Evolutionary conservation across 2,888 invertebrate genomes (phyloP), one percentile per base, ranked within the genome.

Genomic region (Phortica magna): DNA sequence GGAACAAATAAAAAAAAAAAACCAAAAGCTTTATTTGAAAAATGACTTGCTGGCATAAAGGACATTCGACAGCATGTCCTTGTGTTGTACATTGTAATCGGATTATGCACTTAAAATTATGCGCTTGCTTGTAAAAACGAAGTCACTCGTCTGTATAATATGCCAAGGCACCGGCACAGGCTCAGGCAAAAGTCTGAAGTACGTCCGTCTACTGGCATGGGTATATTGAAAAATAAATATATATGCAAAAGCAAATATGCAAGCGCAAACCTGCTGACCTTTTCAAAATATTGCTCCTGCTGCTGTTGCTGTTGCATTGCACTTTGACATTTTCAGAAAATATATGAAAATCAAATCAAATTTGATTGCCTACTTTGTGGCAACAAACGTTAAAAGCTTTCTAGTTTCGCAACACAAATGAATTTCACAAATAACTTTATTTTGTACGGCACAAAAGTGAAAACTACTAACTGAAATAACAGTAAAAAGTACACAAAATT

Each of bases 81-180:
- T 75, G 61, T 61, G 53, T 67, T 71, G 19, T 31, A 70, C 53
- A 55, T 43, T 68, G 68, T 78, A 78, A 76, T 76, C 78, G 65
- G 78, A 76, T 78, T 78, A 78, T 74, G 74, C 76, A 76, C 76
- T 76, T 78, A 74, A 78, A 78, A 78, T 78, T 78, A 78, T 76
- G 72, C 74, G 64, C 72, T 74, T 31, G 53, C 76, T 76, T 74
- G 74, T 72, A 74, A 70, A 70, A 19, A 53, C 48, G 31, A 41
- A 31, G 0, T 41, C 12, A 65, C 41, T 65, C 31, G 31, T 31
- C 48, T 48, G 48, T 48, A 48, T 31, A 31, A 31, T 31, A 31
- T 31, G 31, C 31, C 31, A 31, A 31, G 31, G 31, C 31, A 31
- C 3, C 2, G 31, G 31, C 31, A 31, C 31, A 31, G 31, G 31